These are phyloP conservation scores for Forbesichthys papilliferus DNA, from an alignment of 2,113 vertebrate species.

Conservation along the genomic window DNA sequence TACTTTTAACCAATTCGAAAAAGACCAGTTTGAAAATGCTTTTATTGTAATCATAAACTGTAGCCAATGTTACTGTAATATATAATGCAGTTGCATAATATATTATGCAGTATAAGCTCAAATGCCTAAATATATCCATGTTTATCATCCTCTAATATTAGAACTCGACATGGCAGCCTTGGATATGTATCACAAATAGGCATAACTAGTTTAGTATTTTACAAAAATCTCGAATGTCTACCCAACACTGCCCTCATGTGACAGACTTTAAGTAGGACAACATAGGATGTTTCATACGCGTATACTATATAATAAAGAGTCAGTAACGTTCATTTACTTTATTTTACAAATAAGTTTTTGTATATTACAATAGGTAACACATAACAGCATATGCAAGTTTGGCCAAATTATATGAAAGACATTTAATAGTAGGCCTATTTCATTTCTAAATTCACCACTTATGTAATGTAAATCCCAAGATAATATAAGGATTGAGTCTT, in stretches of 20 bases:
- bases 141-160: neutral
- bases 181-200: too few species aligned
- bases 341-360: conserved; percentile 44
- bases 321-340: conserved; percentile 21
- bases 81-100: neutral
- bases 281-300: too few species aligned
- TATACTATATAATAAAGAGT: neutral
- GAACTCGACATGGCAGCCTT: neutral
- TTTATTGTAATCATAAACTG: neutral
- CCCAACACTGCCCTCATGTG: neutral
- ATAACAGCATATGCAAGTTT: conserved; percentile 10
- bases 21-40: neutral
- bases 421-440: neutral
- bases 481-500: neutral
- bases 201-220: neutral
- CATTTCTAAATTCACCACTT: too few species aligned
- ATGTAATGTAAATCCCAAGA: too few species aligned
- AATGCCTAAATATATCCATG: neutral
- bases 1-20: neutral
- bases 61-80: too few species aligned
- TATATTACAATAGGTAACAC: conserved; percentile 38
- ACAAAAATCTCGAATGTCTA: neutral
- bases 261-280: neutral
- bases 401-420: neutral
- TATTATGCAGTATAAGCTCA: neutral